Evolutionary conservation across 2,113 vertebrate genomes (phyloP).

Genomic region (Sphyrna mokarran): DNA sequence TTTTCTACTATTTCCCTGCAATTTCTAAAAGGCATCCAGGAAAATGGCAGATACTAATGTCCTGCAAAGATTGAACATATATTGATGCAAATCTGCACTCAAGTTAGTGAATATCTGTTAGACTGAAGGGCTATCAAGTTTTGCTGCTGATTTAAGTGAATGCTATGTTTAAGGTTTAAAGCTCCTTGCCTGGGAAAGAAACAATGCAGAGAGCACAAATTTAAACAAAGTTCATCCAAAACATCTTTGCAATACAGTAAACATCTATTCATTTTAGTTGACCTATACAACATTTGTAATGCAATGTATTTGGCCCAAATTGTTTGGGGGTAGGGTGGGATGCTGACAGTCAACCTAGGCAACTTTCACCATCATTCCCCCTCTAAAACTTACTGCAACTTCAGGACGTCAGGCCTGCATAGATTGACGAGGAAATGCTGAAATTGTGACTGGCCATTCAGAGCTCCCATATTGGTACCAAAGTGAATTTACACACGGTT

Average conservation of each 20-base stretch:
- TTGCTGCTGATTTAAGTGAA: background rate
- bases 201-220: background rate
- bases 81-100: background rate
- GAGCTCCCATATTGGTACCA: background rate
- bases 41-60: background rate
- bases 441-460: background rate
- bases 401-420: background rate
- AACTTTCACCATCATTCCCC: background rate
- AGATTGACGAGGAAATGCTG: background rate
- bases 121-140: background rate
- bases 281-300: background rate
- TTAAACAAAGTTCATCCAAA: background rate
- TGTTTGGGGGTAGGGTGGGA: background rate
- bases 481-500: background rate
- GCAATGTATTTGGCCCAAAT: background rate
- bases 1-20: background rate
- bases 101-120: background rate
- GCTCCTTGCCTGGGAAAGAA: background rate
- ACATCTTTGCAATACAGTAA: background rate
- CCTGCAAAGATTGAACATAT: background rate
- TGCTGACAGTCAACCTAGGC: too few relatives aligned
- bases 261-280: background rate
- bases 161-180: background rate
- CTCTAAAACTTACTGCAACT: background rate
- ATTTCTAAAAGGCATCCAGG: slow-evolving; percentile 21